Evolutionary conservation across 2,888 invertebrate genomes (phyloP).

Genomic region (Baccha elongata): DNA sequence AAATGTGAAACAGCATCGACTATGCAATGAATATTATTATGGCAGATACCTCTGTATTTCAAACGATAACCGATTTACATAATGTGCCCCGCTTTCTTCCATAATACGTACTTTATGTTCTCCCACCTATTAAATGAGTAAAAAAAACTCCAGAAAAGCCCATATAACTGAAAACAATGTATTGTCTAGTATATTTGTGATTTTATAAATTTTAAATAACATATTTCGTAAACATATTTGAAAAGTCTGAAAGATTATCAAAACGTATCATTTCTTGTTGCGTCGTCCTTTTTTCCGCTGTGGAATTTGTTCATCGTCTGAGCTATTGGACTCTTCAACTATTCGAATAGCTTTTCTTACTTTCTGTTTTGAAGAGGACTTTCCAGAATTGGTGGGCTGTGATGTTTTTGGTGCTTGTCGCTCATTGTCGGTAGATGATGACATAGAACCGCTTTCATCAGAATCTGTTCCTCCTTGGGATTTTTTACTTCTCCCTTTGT

Average conservation of each 20-base stretch:
- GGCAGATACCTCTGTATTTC: too few species aligned
- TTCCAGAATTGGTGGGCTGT: background rate
- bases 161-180: background rate
- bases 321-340: slow-evolving; percentile 76
- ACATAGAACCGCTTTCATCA: slow-evolving; percentile 24
- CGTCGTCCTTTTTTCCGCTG: slow-evolving; percentile 76
- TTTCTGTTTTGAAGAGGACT: slow-evolving; percentile 37
- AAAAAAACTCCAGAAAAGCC: too few species aligned
- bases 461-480: slow-evolving; percentile 1
- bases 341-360: slow-evolving; percentile 68
- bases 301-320: slow-evolving; percentile 74
- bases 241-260: background rate
- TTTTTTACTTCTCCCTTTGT: slow-evolving; percentile 32
- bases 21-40: too few species aligned
- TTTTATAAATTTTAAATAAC: background rate
- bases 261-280: slow-evolving; percentile 65
- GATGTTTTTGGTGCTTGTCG: background rate
- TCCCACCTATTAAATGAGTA: too few species aligned
- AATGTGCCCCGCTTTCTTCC: too few species aligned
- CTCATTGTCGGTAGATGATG: slow-evolving; percentile 43
- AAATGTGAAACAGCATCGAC: too few species aligned
- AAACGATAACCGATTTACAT: too few species aligned
- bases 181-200: background rate
- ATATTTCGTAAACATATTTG: background rate
- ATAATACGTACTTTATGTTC: too few species aligned